Conservation (phyloP, 2,797 vertebrate genomes). For the Scolopax bukidnonensis region DNA sequence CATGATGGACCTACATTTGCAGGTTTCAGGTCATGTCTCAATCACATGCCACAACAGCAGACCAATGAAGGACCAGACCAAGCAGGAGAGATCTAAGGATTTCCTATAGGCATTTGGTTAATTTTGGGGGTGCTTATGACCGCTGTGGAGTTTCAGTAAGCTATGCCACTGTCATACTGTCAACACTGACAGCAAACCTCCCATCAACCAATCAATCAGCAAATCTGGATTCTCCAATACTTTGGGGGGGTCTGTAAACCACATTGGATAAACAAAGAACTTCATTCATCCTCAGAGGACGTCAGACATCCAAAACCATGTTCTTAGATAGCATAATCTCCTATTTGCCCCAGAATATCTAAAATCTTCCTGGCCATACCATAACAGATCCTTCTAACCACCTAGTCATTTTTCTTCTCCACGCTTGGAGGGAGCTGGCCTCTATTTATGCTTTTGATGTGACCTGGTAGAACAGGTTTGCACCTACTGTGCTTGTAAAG, state of each 20-base stretch:
- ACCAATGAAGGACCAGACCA: background rate
- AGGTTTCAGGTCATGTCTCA: background rate
- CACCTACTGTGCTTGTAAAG: background rate
- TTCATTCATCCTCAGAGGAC: background rate
- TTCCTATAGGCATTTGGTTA: background rate
- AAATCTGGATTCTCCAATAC: background rate
- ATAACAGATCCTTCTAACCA: background rate
- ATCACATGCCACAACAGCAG: background rate
- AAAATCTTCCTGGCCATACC: background rate
- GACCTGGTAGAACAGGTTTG: background rate
- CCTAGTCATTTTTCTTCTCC: background rate
- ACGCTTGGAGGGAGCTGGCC: background rate
- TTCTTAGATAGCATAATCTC: background rate
- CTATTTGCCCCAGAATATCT: background rate
- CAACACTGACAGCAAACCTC: background rate
- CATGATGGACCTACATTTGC: background rate
- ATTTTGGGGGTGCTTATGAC: background rate
- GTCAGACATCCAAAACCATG: background rate
- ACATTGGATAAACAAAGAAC: background rate
- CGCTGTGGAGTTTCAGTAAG: background rate
- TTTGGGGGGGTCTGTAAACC: background rate
- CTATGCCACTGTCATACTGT: background rate
- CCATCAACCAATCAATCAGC: background rate
- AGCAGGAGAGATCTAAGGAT: background rate
- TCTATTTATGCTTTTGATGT: background rate